Evolutionary conservation across 2,888 invertebrate species (phyloP).

Genomic region (Reticulitermes lucifugus): DNA sequence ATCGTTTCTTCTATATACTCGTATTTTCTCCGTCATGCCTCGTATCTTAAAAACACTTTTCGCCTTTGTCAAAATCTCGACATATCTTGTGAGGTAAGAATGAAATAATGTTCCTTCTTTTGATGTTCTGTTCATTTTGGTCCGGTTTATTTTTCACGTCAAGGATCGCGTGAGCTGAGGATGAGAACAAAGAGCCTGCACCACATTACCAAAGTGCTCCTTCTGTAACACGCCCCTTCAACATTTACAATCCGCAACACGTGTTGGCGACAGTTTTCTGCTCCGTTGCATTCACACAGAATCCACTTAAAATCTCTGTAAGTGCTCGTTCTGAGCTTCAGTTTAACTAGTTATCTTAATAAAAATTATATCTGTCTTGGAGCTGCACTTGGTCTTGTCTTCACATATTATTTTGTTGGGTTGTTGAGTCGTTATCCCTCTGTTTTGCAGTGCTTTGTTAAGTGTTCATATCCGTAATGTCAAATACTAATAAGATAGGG

Average conservation of each 20-base stretch:
- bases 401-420: no score
- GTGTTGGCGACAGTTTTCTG: background rate
- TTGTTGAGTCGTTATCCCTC: no score
- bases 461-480: no score
- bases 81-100: background rate
- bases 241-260: background rate
- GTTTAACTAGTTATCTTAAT: no score
- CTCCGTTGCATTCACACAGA: background rate
- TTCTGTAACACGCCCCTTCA: background rate
- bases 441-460: no score
- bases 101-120: background rate
- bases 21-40: background rate
- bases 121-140: background rate
- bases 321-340: background rate
- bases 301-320: background rate
- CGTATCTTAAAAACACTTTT: no score
- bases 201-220: background rate
- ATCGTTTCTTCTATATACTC: background rate
- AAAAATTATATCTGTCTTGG: no score
- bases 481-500: no score
- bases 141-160: constrained; percentile 1
- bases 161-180: background rate
- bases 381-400: no score
- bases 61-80: background rate
- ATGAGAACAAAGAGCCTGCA: background rate